A percentile compares a stretch with the other conserved stretches of the same genome.
Evolutionary conservation across 2,113 vertebrate genomes (phyloP).

Genomic region (Seriola dumerili): DNA sequence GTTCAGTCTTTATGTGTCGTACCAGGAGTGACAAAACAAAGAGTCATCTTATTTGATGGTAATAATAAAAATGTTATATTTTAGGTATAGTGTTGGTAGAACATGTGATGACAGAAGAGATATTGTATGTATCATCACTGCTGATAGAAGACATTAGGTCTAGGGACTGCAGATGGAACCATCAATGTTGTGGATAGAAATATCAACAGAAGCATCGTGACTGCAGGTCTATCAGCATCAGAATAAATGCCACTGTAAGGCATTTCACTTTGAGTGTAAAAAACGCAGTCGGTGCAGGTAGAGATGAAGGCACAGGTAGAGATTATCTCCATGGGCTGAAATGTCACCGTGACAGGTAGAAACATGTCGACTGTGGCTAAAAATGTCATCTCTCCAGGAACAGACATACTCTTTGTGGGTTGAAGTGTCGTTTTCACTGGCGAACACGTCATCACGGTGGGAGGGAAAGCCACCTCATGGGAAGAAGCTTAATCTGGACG

Average conservation of each 20-base stretch:
- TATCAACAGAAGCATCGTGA: background rate
- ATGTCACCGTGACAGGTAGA: constrained; percentile 10
- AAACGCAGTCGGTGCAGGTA: background rate
- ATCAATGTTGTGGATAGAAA: background rate
- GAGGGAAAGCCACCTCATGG: background rate
- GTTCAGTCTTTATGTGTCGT: too few relatives aligned
- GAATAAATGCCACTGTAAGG: background rate
- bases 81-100: background rate
- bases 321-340: constrained; percentile 9
- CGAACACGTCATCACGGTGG: background rate
- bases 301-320: background rate
- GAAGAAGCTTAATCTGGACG: background rate
- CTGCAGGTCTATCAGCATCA: background rate
- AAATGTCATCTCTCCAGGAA: constrained; percentile 7
- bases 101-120: background rate
- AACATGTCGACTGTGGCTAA: constrained; percentile 8
- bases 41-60: too few relatives aligned
- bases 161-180: background rate
- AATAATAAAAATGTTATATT: too few relatives aligned
- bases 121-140: background rate
- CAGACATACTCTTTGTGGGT: background rate
- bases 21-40: too few relatives aligned
- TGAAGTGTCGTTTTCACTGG: background rate
- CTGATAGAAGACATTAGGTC: background rate
- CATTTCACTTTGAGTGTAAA: constrained; percentile 13